Evolutionary conservation across 2,888 invertebrate genomes (phyloP).

Genomic region (Ecdyonurus torrentis): DNA sequence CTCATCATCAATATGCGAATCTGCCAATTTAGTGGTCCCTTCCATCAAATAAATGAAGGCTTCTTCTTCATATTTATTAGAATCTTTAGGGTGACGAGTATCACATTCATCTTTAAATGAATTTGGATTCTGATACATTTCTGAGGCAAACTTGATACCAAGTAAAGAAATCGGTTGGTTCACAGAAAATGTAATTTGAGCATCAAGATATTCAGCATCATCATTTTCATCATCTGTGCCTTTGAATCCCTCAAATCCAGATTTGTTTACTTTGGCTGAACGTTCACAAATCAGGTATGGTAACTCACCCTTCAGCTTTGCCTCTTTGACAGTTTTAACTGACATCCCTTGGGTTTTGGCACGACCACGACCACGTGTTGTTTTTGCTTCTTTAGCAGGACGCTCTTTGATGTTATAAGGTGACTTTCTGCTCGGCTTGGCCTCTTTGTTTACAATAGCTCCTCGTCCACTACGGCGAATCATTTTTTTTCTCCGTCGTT

Average conservation of each 20-base stretch:
- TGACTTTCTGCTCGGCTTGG: no score
- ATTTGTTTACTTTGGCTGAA: background rate
- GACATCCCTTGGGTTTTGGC: background rate
- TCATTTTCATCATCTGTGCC: background rate
- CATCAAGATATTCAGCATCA: background rate
- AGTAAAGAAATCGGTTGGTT: background rate
- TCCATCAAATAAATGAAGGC: background rate
- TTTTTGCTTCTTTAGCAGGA: no score
- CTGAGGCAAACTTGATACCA: background rate
- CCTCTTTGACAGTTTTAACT: background rate
- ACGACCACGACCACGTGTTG: background rate
- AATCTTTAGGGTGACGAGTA: no score
- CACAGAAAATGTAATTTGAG: background rate
- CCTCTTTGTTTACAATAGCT: no score
- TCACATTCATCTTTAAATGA: background rate
- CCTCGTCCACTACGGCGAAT: no score
- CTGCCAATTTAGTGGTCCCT: background rate
- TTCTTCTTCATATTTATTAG: background rate
- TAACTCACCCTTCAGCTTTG: no score
- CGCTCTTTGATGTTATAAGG: no score
- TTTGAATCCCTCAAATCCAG: background rate
- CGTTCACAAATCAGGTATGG: background rate
- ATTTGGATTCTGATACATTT: background rate
- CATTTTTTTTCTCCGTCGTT: no score
- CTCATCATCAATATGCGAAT: background rate